Evolutionary conservation across 2,113 vertebrate genomes (phyloP).

Genomic region (Megaptera novaeangliae): DNA sequence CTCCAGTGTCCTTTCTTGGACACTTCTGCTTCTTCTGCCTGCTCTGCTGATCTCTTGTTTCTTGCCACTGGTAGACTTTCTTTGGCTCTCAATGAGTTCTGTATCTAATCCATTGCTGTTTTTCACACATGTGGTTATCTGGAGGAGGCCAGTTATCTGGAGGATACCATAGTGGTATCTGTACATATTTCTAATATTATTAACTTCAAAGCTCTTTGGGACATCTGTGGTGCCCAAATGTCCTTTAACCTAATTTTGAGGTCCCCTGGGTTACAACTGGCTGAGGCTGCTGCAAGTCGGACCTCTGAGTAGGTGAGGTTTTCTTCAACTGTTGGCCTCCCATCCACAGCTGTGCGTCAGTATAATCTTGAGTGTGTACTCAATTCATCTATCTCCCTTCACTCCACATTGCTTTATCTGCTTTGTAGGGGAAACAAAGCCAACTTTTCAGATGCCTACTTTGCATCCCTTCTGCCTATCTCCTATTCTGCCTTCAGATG

Average conservation of each 20-base stretch:
- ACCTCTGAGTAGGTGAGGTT: background rate
- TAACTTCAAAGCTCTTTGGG: background rate
- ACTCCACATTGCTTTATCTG: background rate
- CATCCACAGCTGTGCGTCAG: background rate
- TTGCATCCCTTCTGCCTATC: background rate
- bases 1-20: background rate
- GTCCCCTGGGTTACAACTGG: background rate
- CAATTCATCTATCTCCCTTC: background rate
- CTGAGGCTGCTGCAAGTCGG: background rate
- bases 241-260: background rate
- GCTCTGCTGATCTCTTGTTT: background rate
- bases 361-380: background rate
- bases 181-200: background rate
- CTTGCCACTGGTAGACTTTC: background rate
- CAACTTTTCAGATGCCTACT: background rate
- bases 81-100: background rate
- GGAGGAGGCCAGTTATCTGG: background rate
- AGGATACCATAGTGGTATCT: background rate
- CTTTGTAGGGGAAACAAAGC: background rate
- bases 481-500: conserved; percentile 1
- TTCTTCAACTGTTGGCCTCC: background rate
- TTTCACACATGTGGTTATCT: background rate
- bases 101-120: background rate
- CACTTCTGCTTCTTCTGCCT: background rate
- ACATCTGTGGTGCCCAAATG: background rate